Conservation (phyloP, 64 coral and sea anemone genomes). For the Hydrozoanthus tunicans region DNA sequence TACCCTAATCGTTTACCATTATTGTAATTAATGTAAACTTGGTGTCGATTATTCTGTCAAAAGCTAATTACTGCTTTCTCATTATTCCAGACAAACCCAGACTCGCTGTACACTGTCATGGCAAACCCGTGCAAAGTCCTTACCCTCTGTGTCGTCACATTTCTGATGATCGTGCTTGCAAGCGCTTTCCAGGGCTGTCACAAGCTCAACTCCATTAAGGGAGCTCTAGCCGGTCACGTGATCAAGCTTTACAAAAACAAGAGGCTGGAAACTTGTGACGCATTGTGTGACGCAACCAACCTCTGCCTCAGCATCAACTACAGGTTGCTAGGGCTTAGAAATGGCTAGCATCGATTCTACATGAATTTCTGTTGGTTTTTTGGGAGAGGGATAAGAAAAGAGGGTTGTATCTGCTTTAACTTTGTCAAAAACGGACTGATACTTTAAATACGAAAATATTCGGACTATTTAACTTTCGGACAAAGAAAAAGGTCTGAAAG, state of each 20-base stretch:
- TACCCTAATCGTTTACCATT: no score
- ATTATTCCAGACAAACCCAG: no score
- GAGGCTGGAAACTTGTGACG: conserved; percentile 5
- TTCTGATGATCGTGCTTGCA: neutral
- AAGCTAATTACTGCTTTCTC: no score
- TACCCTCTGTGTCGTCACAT: no score
- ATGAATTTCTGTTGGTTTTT: neutral
- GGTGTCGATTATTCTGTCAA: no score
- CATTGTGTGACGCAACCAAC: conserved; percentile 8
- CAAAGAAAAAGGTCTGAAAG: no score
- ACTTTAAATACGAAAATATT: no score
- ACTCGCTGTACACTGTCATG: neutral
- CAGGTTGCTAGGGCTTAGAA: neutral
- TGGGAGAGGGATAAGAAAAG: neutral
- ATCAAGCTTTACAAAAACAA: neutral
- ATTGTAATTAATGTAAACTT: no score
- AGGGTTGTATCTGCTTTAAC: no score
- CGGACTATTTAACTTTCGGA: no score
- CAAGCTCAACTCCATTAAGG: neutral
- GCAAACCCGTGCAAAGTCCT: neutral
- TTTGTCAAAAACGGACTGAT: no score
- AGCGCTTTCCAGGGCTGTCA: neutral
- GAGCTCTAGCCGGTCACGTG: conserved; percentile 33
- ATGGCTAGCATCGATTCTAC: neutral
- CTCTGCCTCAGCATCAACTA: conserved; percentile 48